A percentile compares a stretch with the other conserved stretches of the same genome.
Evolutionary conservation across 2,113 vertebrate genomes (phyloP).

Genomic region (Balaenoptera acutorostrata): DNA sequence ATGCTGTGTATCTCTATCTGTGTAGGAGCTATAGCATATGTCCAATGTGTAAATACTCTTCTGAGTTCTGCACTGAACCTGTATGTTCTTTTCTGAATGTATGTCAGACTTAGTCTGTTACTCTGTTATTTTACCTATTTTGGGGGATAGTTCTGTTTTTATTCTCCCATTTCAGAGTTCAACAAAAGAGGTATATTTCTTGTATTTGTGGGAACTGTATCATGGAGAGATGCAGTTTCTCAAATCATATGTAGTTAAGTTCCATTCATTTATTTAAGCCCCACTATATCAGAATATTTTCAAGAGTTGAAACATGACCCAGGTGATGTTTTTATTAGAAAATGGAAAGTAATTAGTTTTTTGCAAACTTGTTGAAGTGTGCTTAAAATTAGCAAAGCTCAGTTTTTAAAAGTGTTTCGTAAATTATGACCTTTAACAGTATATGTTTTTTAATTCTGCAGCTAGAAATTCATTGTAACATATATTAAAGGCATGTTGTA

Average conservation of each 20-base stretch:
- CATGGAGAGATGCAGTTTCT: background rate
- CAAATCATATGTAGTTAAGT: background rate
- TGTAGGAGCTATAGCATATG: rapidly evolving
- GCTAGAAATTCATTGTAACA: background rate
- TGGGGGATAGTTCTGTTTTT: background rate
- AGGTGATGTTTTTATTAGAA: background rate
- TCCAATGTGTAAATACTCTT: background rate
- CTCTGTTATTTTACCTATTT: background rate
- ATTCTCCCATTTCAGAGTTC: background rate
- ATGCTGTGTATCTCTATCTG: background rate
- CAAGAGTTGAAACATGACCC: background rate
- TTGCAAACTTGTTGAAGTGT: background rate
- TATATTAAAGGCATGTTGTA: background rate
- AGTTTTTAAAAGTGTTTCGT: background rate
- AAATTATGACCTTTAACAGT: background rate
- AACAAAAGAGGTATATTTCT: background rate
- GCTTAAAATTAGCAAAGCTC: background rate
- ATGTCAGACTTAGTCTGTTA: background rate
- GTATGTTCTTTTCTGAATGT: background rate
- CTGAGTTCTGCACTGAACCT: background rate
- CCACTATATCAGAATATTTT: background rate
- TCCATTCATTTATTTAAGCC: background rate
- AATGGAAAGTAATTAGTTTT: background rate
- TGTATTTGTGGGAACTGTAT: background rate
- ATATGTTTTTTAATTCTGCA: background rate